Base-by-base conservation (phyloP, 2,113 vertebrate species). In the Plecotus auritus region DNA sequence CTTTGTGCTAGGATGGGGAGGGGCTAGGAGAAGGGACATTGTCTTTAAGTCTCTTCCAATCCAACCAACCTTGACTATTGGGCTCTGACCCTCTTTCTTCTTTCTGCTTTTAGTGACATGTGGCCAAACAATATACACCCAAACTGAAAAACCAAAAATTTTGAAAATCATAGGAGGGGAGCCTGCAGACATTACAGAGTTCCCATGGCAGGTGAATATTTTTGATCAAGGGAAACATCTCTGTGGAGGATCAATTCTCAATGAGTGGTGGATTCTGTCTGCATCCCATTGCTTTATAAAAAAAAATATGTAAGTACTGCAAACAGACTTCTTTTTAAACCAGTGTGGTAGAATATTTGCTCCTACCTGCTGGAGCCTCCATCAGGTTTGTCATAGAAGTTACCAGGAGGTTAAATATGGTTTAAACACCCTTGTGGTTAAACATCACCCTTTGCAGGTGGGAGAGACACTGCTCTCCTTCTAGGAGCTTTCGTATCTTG, bases 201-300 rank as follows among this genome's bases (percentile, higher is more conserved):
- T 99, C 98, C 99, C 99, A 0, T 99, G 99, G 99, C 98, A 98
- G 85, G 98, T 99, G 88, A 98, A 98, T 32, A 90, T 99, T 45
- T 98, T 99, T 95, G 84, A 0, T 1, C 0, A 0, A 0, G 0
- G 5, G 0, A 56, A 1, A 18, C 98, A 99, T 73, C 51, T 99
- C 80, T 99, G 99, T 85, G 99, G 99, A 87, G 99, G 99, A n/a
- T 98, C 98, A 9, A 94, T 99, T 80, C 98, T 99, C 81, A 85
- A 84, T 0, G 56, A 97, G 76, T 96, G 90, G 95, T 99, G 99
- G 99, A 95, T 99, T 77, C 97, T 99, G 4, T 98, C 98, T 6
- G 99, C 99, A 0, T 98, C 98, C 26, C 99, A 99, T 56, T 99
- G 99, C 97, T 98, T 99, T 90, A 73, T 22, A 0, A 35, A 67